Conservation (phyloP, 1,140 invertebrate species). For the Scylla paramamosain region DNA sequence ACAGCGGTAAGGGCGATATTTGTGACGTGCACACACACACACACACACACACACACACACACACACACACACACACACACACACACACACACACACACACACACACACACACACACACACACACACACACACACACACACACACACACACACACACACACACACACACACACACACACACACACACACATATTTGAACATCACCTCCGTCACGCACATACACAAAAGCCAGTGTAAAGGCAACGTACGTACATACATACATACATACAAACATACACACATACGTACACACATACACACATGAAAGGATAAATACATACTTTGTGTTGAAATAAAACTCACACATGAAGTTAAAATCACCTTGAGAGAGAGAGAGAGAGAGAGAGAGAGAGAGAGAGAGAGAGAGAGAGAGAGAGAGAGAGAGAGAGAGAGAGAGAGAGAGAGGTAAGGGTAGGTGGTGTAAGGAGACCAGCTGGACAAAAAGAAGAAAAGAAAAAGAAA, state of each 20-base stretch:
- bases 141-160: slow-evolving; percentile 35
- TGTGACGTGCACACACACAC: slow-evolving; percentile 29
- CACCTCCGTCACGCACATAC: not conserved
- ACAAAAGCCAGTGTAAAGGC: not conserved
- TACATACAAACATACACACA: slow-evolving; percentile 4
- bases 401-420: not conserved
- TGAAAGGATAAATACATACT: not conserved
- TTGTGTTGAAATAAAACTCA: not conserved
- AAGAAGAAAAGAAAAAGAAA: not conserved
- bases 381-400: slow-evolving; percentile 29
- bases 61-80: slow-evolving; percentile 34
- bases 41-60: slow-evolving; percentile 22
- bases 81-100: slow-evolving; percentile 40
- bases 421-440: slow-evolving; percentile 5
- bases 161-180: slow-evolving; percentile 33
- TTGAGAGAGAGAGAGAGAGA: slow-evolving; percentile 21
- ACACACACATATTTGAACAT: not conserved
- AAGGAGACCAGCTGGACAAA: not conserved
- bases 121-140: slow-evolving; percentile 22
- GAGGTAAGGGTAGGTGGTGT: not conserved
- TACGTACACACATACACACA: slow-evolving; percentile 35
- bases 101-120: not conserved
- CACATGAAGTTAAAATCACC: not conserved
- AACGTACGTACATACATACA: slow-evolving; percentile 4
- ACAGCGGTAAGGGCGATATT: not conserved